Evolutionary conservation across 1,140 invertebrate genomes (phyloP).

Genomic region (Brachionus rotundiformis): DNA sequence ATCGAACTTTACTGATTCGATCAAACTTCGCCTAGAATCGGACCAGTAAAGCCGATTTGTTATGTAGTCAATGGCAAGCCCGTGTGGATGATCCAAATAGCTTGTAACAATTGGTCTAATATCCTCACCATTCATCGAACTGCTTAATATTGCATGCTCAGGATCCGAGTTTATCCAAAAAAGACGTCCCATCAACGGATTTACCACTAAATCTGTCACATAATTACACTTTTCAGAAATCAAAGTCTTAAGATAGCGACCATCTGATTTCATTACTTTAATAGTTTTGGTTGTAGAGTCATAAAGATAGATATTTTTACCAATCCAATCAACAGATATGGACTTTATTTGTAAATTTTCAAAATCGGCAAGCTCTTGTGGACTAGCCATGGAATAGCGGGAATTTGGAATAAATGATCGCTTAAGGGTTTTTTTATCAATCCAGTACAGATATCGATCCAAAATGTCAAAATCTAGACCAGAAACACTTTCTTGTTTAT

Average conservation of each 20-base stretch:
- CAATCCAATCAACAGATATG: constrained; percentile 93
- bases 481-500: constrained; percentile 6
- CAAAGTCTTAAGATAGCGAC: constrained; percentile 34
- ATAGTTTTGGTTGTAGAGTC: constrained; percentile 70
- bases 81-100: constrained; percentile 78
- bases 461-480: neutral
- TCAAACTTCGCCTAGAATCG: constrained; percentile 87
- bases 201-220: neutral
- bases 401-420: neutral
- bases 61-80: constrained; percentile 65
- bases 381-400: neutral
- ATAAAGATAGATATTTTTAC: constrained; percentile 90
- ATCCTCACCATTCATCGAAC: constrained; percentile 93
- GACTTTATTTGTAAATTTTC: constrained; percentile 70
- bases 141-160: constrained; percentile 72
- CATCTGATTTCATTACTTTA: constrained; percentile 28
- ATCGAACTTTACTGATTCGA: constrained; percentile 82
- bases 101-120: constrained; percentile 77
- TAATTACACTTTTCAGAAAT: constrained; percentile 38
- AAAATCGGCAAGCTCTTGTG: neutral
- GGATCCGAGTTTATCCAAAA: constrained; percentile 47
- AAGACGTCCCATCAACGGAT: constrained; percentile 14
- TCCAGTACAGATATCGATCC: neutral
- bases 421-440: neutral
- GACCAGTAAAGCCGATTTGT: constrained; percentile 83